Base-by-base conservation (phyloP, 2,888 invertebrate species). In the Sinotaia quadrata region DNA sequence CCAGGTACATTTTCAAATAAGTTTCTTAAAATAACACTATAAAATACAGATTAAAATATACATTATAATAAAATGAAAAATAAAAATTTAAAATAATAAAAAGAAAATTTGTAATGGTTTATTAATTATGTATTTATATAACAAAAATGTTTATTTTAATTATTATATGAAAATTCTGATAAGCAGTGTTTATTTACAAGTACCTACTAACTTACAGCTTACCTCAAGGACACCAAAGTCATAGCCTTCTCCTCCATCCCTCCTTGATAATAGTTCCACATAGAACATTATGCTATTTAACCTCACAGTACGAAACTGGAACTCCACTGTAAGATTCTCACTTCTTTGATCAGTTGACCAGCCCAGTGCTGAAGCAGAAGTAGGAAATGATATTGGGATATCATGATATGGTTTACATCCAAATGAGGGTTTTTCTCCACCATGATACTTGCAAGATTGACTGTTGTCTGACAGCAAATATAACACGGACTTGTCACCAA, bases 401-500 rank as follows among this genome's bases (percentile, higher is more conserved):
- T 84, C 78, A 36, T 78, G 75, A 8, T 81, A 78, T 34, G 78
- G 75, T n/a, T 78, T 72, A 69, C 84, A 84, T 1, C 75, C 75
- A 58, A 75, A 80, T 18, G 74, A 68, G 3, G 80, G 78, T n/a
- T 67, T 66, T 1, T 72, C 61, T 1, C 81, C 81, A 10, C 82
- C 82, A 70, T 79, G 75, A 58, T 81, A 81, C 0, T 60, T 33
- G n/a, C 68, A 65, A 12, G 34, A 57, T n/a, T 31, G 27, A 31
- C 29, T 18, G 4, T 54, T 54, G 7, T n/a, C 18, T 24, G 73
- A 69, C 51, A 97, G 88, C 84, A 95, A 95, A 86, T 96, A 95
- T 73, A 97, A 90, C 76, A 97, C 94, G 0, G 95, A 95, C 36
- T 95, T 93, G 84, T 96, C 95, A 87, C 97, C 96, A 89, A 95